Evolutionary conservation across 1,140 invertebrate species (phyloP), one percentile per base, ranked within the genome.

Genomic region (Heliothis virescens): DNA sequence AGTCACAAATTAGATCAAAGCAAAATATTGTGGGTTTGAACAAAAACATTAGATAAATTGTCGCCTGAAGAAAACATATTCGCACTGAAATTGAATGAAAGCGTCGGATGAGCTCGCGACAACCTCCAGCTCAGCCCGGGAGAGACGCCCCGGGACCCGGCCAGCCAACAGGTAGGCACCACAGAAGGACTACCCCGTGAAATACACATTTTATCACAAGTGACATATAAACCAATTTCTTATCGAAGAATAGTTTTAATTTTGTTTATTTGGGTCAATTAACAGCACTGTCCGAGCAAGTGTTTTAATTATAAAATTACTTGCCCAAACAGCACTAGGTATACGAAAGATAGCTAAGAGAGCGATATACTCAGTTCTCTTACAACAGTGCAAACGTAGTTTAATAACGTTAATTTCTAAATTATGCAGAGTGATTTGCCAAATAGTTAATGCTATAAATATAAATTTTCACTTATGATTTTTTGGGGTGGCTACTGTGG

Each of bases 81-180:
- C 72, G 57, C 41, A 29, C 16, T 71, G 4, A 71, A 71, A 71
- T 71, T 71, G 18, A 71, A 71, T 71, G 67, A 53, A 71, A 26
- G 34, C 48, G 41, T 9, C 48, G 21, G 48, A 53, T n/a, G 67
- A 29, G 67, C 26, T 62, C 57, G 11, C 48, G 21, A 50, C 12
- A 7, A 9, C 47, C 13, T 4, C 34, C 57, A 63, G 60, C 29
- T 41, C 13, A 63, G 63, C 63, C 65, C 65, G 65, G 62, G 65
- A 47, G 65, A 21, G 57, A 4, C 47, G 18, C 65, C 65, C 16
- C 65, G 65, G 65, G 65, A 69, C 65, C 18, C 60, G 12, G 18
- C 4, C 1, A 13, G 34, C 29, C 13, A 18, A n/a, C 11, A 52
- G 4, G 18, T n/a, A 26, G 47, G 13, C 47, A 26, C 18, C 12